Base-by-base conservation (phyloP, 2,888 invertebrate genomes). In the Maniola hyperantus region DNA sequence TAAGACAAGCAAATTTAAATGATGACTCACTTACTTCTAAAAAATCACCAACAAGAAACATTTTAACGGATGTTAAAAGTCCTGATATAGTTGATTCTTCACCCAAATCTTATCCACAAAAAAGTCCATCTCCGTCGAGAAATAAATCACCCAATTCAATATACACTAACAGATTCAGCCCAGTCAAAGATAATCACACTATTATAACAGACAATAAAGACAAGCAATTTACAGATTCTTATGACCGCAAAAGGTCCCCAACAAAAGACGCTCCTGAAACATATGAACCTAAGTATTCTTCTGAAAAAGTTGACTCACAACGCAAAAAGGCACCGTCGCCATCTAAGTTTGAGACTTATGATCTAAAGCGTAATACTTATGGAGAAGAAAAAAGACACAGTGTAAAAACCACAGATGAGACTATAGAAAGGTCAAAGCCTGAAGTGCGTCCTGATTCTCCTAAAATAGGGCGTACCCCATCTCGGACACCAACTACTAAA, bases 311-410 rank as follows among this genome's bases (percentile, higher is more conserved):
- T 15, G 15, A 6, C 53, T 34, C n/a, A 34, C 34, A 34, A 6
- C 8, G 13, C 8, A n/a, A 2, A 10, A 55, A 74, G 46, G 78
- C 78, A 67, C 53, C 70, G 39, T 82, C 81, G 0, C 79, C 82
- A 13, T 67, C 74, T 0, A 82, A 83, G 71, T 78, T 75, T 67
- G 78, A 73, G 6, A 83, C 80, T 0, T 79, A 80, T 69, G 77
- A 80, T 42, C 82, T 78, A 59, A 81, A 77, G 66, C 76, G 75
- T 53, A 71, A 73, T 34, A 59, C 10, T 15, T 15, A 15, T 11
- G 15, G 46, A 46, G 50, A 65, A 33, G 42, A 64, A 58, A 44
- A 26, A 26, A 26, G 20, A 44, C 44, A 44, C 15, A 54, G 34
- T 36, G 8, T 15, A 48, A 18, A 6, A 15, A 48, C 10, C 11